These are phyloP conservation scores for Cerastis rubricosa DNA, from an alignment of 2,888 invertebrate species.

Conservation along the genomic window DNA sequence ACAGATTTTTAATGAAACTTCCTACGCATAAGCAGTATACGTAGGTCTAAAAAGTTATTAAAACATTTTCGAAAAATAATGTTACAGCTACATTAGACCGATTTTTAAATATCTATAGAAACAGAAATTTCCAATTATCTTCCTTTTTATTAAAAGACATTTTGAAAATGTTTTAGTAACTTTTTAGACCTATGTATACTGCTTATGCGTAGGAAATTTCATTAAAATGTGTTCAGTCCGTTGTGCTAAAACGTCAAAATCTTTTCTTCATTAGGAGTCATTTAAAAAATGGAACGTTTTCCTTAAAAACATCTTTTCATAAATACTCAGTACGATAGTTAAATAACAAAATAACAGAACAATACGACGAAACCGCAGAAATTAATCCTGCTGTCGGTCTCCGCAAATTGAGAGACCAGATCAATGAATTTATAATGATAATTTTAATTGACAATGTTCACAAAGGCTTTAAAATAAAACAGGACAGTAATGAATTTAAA, in stretches of 20 bases:
- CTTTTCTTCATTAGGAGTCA: not conserved
- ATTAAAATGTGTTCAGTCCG: too few species aligned
- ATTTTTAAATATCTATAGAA: too few species aligned
- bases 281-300: not conserved
- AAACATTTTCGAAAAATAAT: too few species aligned
- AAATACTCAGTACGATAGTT: not conserved
- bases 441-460: constrained; percentile 53
- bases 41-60: too few species aligned
- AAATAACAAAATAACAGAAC: constrained; percentile 1
- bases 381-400: constrained; percentile 33
- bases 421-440: constrained; percentile 61
- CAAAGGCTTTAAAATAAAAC: constrained; percentile 40
- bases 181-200: too few species aligned
- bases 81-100: too few species aligned
- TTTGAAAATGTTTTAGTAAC: too few species aligned
- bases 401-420: constrained; percentile 41
- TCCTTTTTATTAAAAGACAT: too few species aligned
- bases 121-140: too few species aligned
- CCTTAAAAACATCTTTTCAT: not conserved
- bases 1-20: too few species aligned
- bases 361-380: constrained; percentile 22
- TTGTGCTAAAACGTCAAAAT: not conserved
- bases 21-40: too few species aligned
- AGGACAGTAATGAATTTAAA: constrained; percentile 41
- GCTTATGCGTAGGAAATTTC: too few species aligned